Base-by-base conservation (phyloP, 2,113 vertebrate genomes). In the Sapayoa aenigma region DNA sequence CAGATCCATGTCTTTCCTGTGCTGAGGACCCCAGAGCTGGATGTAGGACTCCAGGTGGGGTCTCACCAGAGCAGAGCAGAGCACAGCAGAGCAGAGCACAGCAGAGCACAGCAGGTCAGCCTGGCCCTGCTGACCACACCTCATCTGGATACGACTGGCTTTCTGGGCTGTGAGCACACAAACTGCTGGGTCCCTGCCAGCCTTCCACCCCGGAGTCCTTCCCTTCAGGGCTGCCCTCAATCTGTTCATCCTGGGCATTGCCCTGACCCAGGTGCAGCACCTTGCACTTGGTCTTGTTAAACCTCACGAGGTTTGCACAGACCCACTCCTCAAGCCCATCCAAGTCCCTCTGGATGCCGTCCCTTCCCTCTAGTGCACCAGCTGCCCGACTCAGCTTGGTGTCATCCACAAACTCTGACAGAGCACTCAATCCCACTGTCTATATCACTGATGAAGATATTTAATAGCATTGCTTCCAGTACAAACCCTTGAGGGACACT, bases 171-270 rank as follows among this genome's bases (percentile, higher is more conserved):
- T 0, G 0, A 76, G 41, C 0, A 1, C 42, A 16, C 17, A 7
- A 27, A 39, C 3, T 20, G 14, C 16, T 3, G 0, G 23, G 2
- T 60, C 63, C 22, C 3, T 6, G 14, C 10, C 18, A 42, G 14
- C 1, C 58, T 30, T 62, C 14, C 21, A 19, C 7, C 33, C 46
- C 23, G 25, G 39, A 24, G 7, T 13, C 50, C 30, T 47, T 42
- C 56, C 63, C 15, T 0, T 1, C 60, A 67, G 30, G 18, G 58
- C 28, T 68, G 52, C 68, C 56, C 37, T 71, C 58, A 24, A 49
- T 18, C 58, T 39, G 8, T 35, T 37, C 52, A 41, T 24, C 15
- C 30, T 0, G 0, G 24, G 24, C 19, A 4, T 1, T 62, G 23
- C 33, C 35, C 41, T 1, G 2, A 14, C 27, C 11, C 41, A 39